Evolutionary conservation across 2,113 vertebrate genomes (phyloP).

Genomic region (Arothron firmamentum): DNA sequence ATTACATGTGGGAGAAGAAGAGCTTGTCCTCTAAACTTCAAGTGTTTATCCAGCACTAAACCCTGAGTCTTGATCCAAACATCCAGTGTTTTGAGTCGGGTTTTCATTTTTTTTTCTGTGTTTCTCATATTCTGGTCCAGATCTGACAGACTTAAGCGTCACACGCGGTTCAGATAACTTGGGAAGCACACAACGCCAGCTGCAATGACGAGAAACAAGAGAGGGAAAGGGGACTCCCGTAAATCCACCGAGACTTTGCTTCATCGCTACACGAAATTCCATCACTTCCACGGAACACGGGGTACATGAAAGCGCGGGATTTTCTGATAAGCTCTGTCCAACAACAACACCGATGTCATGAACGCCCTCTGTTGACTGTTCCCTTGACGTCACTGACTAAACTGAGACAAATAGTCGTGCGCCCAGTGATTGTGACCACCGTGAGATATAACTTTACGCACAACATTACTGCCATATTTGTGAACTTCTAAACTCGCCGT

Average conservation of each 20-base stretch:
- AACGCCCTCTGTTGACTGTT: constrained; percentile 40
- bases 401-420: constrained; percentile 41
- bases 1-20: not conserved
- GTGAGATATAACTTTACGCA: constrained; percentile 20
- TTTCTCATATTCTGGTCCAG: too few relatives aligned
- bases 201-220: constrained; percentile 35
- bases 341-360: constrained; percentile 60
- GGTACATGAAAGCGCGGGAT: constrained; percentile 35
- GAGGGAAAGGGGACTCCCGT: constrained; percentile 48
- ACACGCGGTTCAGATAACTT: constrained; percentile 26
- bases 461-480: constrained; percentile 16
- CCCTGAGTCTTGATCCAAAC: not conserved
- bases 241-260: constrained; percentile 36
- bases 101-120: too few relatives aligned
- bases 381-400: constrained; percentile 42
- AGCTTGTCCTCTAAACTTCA: not conserved
- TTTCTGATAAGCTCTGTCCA: constrained; percentile 61
- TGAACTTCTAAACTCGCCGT: constrained; percentile 23
- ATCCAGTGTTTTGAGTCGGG: not conserved
- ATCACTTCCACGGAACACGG: constrained; percentile 43
- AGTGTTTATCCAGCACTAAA: too few relatives aligned
- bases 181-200: constrained; percentile 38
- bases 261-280: constrained; percentile 42
- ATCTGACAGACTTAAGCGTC: not conserved
- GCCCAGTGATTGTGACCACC: constrained; percentile 21